These are phyloP conservation scores for Heterodera filipjevi DNA, from an alignment of 2,888 invertebrate genomes.

Conservation along the genomic window DNA sequence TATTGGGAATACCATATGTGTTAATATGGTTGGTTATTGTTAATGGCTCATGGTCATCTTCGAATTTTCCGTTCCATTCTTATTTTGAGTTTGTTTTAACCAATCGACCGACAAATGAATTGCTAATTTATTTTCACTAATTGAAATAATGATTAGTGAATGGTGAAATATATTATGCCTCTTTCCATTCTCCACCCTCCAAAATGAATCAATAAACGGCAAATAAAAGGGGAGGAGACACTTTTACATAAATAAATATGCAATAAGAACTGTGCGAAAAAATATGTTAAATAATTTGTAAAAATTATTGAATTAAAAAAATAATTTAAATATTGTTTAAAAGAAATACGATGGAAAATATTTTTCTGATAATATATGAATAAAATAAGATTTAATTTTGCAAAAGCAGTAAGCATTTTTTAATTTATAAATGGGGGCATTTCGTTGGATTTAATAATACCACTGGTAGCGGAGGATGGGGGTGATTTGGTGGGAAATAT, in stretches of 20 bases:
- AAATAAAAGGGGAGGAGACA: background rate
- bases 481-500: background rate
- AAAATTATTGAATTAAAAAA: background rate
- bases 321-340: too few species aligned
- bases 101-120: too few species aligned
- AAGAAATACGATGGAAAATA: too few species aligned
- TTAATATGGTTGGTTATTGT: too few species aligned
- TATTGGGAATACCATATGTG: too few species aligned
- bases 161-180: background rate
- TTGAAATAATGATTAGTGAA: too few species aligned
- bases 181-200: background rate
- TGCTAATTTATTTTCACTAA: too few species aligned
- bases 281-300: background rate
- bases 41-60: too few species aligned
- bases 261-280: background rate
- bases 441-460: background rate
- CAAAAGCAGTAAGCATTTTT: background rate
- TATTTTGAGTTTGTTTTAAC: too few species aligned
- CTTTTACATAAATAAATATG: background rate
- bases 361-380: too few species aligned
- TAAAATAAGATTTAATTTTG: too few species aligned
- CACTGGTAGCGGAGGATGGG: background rate
- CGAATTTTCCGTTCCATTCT: too few species aligned
- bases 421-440: background rate
- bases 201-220: conserved; percentile 5